phyloP scores from a whole-genome alignment of 2,888 invertebrate genomes.

The Octodonta nipae region DNA sequence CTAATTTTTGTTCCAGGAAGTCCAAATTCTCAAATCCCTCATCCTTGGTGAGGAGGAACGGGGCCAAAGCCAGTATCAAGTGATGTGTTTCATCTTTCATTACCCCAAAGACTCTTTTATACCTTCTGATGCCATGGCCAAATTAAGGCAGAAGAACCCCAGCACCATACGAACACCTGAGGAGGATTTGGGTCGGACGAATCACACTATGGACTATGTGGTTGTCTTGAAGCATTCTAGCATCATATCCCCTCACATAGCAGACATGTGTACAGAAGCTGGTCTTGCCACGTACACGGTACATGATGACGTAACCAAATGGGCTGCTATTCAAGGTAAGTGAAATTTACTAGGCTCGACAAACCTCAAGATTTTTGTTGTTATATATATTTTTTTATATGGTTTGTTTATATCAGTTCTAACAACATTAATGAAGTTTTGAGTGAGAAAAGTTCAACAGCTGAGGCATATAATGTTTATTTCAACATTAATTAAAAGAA shows the following conservation, averaged over 20 bases:
- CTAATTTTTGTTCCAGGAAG: constrained; percentile 59
- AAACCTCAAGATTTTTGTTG: too few species aligned
- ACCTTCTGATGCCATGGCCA: constrained; percentile 92
- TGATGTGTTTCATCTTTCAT: constrained; percentile 81
- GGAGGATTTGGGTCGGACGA: constrained; percentile 74
- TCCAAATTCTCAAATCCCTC: constrained; percentile 78
- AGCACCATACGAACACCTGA: constrained; percentile 52
- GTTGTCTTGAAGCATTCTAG: constrained; percentile 55
- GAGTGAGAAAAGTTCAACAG: too few species aligned
- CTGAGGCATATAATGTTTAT: too few species aligned
- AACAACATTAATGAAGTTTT: too few species aligned
- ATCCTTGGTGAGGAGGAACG: constrained; percentile 86
- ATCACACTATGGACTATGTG: constrained; percentile 72
- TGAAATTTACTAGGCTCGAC: too few species aligned
- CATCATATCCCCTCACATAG: constrained; percentile 61
- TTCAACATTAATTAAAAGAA: too few species aligned
- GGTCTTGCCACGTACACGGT: constrained; percentile 62
- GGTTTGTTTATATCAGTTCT: too few species aligned
- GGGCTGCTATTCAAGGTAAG: constrained; percentile 64
- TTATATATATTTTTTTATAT: too few species aligned
- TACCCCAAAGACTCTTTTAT: constrained; percentile 88
- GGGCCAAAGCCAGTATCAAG: constrained; percentile 77
- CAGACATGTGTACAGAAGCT: constrained; percentile 65
- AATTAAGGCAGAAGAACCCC: constrained; percentile 64
- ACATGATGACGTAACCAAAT: constrained; percentile 62